Base-by-base conservation (phyloP, 2,797 vertebrate species). In the Capromys pilorides region DNA sequence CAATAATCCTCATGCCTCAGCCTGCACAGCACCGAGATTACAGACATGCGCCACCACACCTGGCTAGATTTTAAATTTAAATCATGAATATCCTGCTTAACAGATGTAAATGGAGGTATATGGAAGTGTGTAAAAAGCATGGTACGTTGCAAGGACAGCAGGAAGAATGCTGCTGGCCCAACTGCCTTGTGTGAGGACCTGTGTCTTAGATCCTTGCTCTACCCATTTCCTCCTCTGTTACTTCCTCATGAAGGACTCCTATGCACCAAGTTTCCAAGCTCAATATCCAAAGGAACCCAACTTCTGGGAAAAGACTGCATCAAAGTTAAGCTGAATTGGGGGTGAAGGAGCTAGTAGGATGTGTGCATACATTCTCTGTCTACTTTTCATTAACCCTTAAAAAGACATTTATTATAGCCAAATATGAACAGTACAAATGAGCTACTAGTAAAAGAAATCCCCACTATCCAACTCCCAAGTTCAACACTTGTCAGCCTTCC, bases 381-480 rank as follows among this genome's bases (percentile, higher is more conserved):
- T 78, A 26, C 80, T n/a, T 73, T 31, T 33, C 16, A 39, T 24
- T 80, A 22, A 87, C 12, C 57, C 80, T 45, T 86, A 83, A 66
- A 36, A 90, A 77, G 69, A 24, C 22, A 31, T 28, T 54, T 79
- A 49, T 85, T 39, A 28, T 14, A 61, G 49, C 86, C 14, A 90
- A 62, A 59, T 69, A 77, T 1, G 62, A 82, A 71, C 11, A 41
- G 13, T 89, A 28, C 61, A 41, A 94, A 86, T 62, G n/a, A 96
- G 45, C 73, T 24, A 39, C 1, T 28, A 73, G 31, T 57, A n/a
- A 95, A 86, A 66, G 22, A 81, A 86, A 67, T 6, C 2, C 5
- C 28, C 41, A 80, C 19, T 5, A 85, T 28, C 22, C 28, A 36
- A 39, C 62, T 89, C 28, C 49, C 78, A 84, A 26, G 28, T 84